Conservation (phyloP, 2,797 vertebrate genomes). For the Limnodromus scolopaceus region DNA sequence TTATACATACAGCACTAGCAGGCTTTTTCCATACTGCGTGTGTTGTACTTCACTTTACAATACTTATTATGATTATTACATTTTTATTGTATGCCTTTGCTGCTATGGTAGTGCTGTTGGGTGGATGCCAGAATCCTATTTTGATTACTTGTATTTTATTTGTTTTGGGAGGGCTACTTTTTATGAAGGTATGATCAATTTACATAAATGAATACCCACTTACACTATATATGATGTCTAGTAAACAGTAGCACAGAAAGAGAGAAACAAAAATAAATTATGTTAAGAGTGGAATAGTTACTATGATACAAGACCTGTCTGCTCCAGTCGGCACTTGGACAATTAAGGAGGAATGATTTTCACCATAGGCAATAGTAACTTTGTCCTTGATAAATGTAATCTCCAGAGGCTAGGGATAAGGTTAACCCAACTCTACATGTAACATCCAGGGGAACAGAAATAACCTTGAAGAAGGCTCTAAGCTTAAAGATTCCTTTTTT, state of each 20-base stretch:
- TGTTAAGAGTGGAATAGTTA: background rate
- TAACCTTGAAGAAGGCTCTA: background rate
- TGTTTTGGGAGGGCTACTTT: background rate
- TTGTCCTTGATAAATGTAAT: background rate
- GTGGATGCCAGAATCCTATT: background rate
- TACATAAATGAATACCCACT: background rate
- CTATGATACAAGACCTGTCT: background rate
- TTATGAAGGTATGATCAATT: background rate
- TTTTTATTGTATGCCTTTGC: background rate
- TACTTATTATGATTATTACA: background rate
- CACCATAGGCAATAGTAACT: background rate
- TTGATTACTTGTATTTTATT: background rate
- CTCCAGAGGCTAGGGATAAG: background rate
- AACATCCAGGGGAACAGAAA: background rate
- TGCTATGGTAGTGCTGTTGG: background rate
- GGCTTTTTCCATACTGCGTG: background rate
- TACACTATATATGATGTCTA: background rate
- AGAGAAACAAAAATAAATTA: background rate
- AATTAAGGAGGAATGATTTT: background rate
- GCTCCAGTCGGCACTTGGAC: background rate
- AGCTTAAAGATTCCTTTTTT: background rate
- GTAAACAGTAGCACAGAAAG: background rate
- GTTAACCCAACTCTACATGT: background rate
- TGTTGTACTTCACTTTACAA: background rate
- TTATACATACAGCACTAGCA: background rate